A percentile compares a stretch with the other conserved stretches of the same genome.
phyloP scores from a whole-genome alignment of 2,113 vertebrate genomes.

The Esox niger region DNA sequence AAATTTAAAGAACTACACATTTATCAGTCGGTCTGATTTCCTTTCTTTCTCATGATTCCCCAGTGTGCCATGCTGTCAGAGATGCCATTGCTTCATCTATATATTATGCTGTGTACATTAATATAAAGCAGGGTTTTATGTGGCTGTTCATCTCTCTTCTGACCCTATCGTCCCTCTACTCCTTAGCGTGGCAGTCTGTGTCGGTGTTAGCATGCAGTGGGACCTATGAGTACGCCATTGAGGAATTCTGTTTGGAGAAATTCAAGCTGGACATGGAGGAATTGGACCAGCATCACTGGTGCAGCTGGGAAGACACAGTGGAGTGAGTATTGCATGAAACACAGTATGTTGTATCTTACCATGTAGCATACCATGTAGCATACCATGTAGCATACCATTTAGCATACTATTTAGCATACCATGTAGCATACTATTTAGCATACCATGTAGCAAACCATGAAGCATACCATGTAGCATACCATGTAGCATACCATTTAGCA shows the following conservation, averaged over 20 bases:
- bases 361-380: too few species aligned
- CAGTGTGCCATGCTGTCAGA: conserved; percentile 64
- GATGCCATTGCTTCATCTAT: conserved; percentile 9
- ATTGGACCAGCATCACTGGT: conserved; percentile 80
- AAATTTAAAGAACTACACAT: not conserved
- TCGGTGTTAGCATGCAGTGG: conserved; percentile 69
- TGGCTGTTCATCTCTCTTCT: not conserved
- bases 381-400: too few species aligned
- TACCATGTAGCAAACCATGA: too few species aligned
- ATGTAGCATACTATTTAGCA: too few species aligned
- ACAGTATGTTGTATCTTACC: too few species aligned
- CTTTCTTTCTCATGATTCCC: not conserved
- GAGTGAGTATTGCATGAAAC: conserved; percentile 70
- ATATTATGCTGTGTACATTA: too few species aligned
- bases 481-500: too few species aligned
- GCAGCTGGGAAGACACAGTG: conserved; percentile 85
- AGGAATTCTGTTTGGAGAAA: conserved; percentile 78
- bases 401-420: too few species aligned
- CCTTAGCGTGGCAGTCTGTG: conserved; percentile 64
- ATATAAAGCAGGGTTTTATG: too few species aligned
- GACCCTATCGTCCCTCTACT: not conserved
- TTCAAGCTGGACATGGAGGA: conserved; percentile 85
- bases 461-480: too few species aligned
- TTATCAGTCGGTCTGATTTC: not conserved
- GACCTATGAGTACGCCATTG: conserved; percentile 71